Conservation (phyloP, 2,888 invertebrate species). For the Diarsia rubi region DNA sequence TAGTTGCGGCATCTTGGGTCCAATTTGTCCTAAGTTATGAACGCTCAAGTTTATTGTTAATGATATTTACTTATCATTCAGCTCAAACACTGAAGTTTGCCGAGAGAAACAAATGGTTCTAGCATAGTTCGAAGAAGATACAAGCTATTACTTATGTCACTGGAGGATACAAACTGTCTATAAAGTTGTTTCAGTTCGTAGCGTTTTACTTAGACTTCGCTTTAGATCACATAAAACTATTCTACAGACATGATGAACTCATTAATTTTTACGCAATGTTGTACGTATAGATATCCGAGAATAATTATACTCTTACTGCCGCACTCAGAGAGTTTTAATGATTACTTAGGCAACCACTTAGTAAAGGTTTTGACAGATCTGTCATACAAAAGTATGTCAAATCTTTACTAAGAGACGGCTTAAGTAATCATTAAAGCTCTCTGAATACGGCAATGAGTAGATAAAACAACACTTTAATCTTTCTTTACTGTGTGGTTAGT, state of each 20-base stretch:
- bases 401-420: too few relatives aligned
- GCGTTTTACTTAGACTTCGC: slow-evolving; percentile 4
- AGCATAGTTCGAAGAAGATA: slow-evolving; percentile 26
- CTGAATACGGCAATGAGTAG: background rate
- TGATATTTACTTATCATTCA: slow-evolving; percentile 37
- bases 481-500: too few relatives aligned
- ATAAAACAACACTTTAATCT: background rate
- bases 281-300: background rate
- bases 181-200: too few relatives aligned
- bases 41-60: slow-evolving; percentile 33
- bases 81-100: slow-evolving; percentile 28
- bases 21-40: slow-evolving; percentile 12
- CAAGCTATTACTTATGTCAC: slow-evolving; percentile 28
- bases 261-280: background rate
- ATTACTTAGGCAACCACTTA: too few relatives aligned
- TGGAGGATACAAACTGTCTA: slow-evolving; percentile 6
- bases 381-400: too few relatives aligned
- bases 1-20: slow-evolving; percentile 7
- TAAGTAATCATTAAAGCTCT: too few relatives aligned
- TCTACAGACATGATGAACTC: background rate
- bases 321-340: too few relatives aligned
- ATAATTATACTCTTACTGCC: background rate
- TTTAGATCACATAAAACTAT: background rate
- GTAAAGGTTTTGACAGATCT: too few relatives aligned
- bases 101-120: slow-evolving; percentile 31